Base-by-base conservation (phyloP, 2,888 invertebrate species). In the Drosophila eohydei region DNA sequence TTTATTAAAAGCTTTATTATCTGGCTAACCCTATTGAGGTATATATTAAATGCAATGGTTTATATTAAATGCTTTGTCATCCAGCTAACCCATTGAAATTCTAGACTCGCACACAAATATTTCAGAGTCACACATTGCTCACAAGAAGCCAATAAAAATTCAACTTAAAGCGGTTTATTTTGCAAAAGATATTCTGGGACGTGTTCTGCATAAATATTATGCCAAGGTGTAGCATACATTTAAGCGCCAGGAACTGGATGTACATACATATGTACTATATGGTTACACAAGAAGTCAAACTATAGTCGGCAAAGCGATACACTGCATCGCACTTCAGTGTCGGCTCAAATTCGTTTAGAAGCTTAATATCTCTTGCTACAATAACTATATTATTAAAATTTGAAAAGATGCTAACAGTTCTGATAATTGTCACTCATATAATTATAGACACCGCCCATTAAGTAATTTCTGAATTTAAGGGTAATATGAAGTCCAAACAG, bases 61-160 rank as follows among this genome's bases (percentile, higher is more conserved):
- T 63, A 63, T 51, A 63, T 78, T 64, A 65, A 74, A 69, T 58
- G 74, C 59, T 73, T 74, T 77, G 74, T 70, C 69, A 74, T 50
- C 16, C 51, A 51, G 41, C 26, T 57, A 56, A 41, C 67, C 46
- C 67, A 78, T 84, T 88, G 65, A 88, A 78, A 84, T 84, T 84
- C 84, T 64, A 54, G 30, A 58, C 73, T 63, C 80, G 77, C 64
- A 59, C 70, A 32, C 43, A 16, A 46, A 72, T 62, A 79, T 80
- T 80, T 78, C 55, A 14, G 26, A 55, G 74, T 73, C 76, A 67
- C 82, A 74, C 84, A 73, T 74, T 80, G 78, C 81, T 71, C 71
- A 72, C 78, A 75, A 81, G 59, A 70, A 84, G 82, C 80, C 85
- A 86, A 86, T 86, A 89, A 86, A 88, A 87, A 89, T 83, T 87